These are phyloP conservation scores for Pachypsylla venusta DNA, from an alignment of 1,140 invertebrate genomes.

Conservation along the genomic window DNA sequence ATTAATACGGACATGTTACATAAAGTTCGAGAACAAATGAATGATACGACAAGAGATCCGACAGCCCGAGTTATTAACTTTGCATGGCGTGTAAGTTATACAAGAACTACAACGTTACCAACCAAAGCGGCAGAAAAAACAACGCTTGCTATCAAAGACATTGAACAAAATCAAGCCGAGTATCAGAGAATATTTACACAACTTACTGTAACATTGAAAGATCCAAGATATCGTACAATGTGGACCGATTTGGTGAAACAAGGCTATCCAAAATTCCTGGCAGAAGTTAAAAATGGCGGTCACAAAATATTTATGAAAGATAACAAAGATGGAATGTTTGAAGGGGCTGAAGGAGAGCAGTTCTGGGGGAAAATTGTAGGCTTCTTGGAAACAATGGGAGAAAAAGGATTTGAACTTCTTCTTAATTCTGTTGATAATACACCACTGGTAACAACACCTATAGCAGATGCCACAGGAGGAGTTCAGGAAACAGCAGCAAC, in stretches of 20 bases:
- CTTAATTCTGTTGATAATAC: background rate
- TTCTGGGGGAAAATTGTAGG: background rate
- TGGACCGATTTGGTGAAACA: background rate
- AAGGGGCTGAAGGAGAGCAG: background rate
- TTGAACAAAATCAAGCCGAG: background rate
- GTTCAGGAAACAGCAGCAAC: too few species aligned
- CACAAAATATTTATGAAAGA: conserved; percentile 1
- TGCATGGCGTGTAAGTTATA: conserved; percentile 4
- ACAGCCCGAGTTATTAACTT: background rate
- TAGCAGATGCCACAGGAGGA: too few species aligned
- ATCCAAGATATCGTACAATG: background rate
- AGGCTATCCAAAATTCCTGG: background rate
- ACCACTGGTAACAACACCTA: too few species aligned
- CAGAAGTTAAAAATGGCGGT: background rate
- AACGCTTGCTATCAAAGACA: background rate
- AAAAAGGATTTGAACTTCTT: background rate
- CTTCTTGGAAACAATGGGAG: conserved; percentile 4
- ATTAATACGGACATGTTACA: background rate
- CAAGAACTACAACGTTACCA: background rate
- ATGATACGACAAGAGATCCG: background rate
- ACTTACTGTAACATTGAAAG: background rate
- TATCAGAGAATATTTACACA: background rate
- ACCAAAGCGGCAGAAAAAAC: background rate
- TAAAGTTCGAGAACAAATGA: background rate
- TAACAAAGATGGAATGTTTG: background rate